Evolutionary conservation across 92 coral and sea anemone genomes (phyloP), one percentile per base, ranked within the genome.

Genomic region (Hydrozoanthus gracilis): DNA sequence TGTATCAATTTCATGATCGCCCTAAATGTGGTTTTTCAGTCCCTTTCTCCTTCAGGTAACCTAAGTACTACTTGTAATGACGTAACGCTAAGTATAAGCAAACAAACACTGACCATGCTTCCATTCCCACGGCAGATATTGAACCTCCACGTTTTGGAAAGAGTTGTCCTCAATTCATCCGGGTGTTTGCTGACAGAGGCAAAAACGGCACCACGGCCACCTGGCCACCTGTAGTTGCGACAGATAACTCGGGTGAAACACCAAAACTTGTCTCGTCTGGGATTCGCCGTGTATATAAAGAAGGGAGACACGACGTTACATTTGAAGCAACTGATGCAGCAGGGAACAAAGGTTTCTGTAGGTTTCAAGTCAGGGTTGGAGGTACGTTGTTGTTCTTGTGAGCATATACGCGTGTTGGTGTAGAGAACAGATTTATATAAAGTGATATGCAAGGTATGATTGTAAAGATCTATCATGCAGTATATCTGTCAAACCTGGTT

Each of bases 311-410:
- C 66, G 14, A 11, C 45, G 87, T 93, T 44, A 51, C 15, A 7
- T 91, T 86, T 87, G 79, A 76, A 20, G 93, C 92, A 93, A 93
- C n/a, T n/a, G n/a, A n/a, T n/a, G n/a, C n/a, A n/a, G n/a, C n/a
- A n/a, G n/a, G n/a, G n/a, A n/a, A n/a, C 73, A 82, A 54, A 44
- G 87, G 55, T 12, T 14, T 68, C 45, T 93, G 96, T 87, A 15
- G 17, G 10, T 93, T 93, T 56, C 60, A 56, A 66, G 58, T 93
- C n/a, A 58, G 47, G 1, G 91, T 93, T 1, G 87, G 78, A 79
- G 89, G 96, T 91, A 91, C 82, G 88, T 73, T n/a, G n/a, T n/a
- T n/a, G n/a, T n/a, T n/a, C n/a, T n/a, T n/a, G n/a, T n/a, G n/a
- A n/a, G n/a, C n/a, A n/a, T n/a, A n/a, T n/a, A n/a, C n/a, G n/a